These are phyloP conservation scores for Chironomus tentans DNA, from an alignment of 2,888 invertebrate species.

Conservation along the genomic window DNA sequence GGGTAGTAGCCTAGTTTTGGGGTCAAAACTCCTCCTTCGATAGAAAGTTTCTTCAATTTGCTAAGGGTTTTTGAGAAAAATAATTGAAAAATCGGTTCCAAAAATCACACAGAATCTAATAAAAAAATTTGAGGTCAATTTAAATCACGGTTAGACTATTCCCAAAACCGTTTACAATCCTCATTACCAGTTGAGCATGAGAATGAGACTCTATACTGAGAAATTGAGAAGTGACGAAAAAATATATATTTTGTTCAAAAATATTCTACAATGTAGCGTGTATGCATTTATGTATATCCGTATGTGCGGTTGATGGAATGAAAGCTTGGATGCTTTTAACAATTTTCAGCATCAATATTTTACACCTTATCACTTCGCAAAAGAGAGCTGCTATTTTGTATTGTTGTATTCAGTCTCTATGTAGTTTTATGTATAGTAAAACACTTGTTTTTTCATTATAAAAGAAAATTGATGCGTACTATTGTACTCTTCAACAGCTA, in stretches of 20 bases:
- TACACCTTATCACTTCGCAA: slow-evolving; percentile 16
- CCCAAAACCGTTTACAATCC: too few species aligned
- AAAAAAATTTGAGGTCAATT: too few species aligned
- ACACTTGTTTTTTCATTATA: not conserved
- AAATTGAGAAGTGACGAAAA: too few species aligned
- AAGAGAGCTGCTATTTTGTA: not conserved
- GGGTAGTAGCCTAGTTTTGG: too few species aligned
- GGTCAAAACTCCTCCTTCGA: too few species aligned
- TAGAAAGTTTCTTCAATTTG: too few species aligned
- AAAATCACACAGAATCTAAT: too few species aligned
- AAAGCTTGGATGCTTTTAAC: slow-evolving; percentile 8
- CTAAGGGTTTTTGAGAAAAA: too few species aligned
- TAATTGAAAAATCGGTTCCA: too few species aligned
- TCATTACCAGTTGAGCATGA: too few species aligned
- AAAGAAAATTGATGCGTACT: not conserved
- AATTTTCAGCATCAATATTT: slow-evolving; percentile 15
- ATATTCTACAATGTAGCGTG: not conserved
- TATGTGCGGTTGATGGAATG: not conserved
- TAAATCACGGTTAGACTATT: too few species aligned
- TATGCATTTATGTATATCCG: not conserved
- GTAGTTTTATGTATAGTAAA: not conserved
- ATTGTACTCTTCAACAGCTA: not conserved
- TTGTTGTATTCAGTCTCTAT: not conserved
- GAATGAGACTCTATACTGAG: too few species aligned
- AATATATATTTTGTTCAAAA: not conserved